phyloP scores from a whole-genome alignment of 2,113 vertebrate genomes.

The Oncorhynchus tshawytscha region DNA sequence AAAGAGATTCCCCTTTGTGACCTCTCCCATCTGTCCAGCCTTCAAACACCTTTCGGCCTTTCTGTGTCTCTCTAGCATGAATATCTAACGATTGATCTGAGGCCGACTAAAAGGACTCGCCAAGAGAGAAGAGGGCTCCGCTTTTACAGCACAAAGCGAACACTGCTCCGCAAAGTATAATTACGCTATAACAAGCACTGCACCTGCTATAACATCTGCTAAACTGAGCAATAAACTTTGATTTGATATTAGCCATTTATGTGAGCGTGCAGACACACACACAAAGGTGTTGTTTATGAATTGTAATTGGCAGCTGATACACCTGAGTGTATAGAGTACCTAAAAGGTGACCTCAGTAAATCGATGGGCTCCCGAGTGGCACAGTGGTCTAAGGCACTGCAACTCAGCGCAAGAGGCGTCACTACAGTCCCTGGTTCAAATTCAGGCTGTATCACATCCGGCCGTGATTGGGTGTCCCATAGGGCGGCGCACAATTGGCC shows the following conservation, averaged over 20 bases:
- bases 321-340: background rate
- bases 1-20: conserved; percentile 61
- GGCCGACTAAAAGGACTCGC: conserved; percentile 48
- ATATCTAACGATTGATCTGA: conserved; percentile 68
- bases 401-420: too few relatives aligned
- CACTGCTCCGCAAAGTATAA: conserved; percentile 24
- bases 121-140: conserved; percentile 36
- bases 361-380: background rate
- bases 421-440: too few relatives aligned
- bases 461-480: too few relatives aligned
- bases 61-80: conserved; percentile 40
- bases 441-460: too few relatives aligned
- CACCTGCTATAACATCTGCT: too few relatives aligned
- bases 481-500: too few relatives aligned
- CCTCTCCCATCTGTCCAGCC: conserved; percentile 32
- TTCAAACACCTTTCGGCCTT: conserved; percentile 65
- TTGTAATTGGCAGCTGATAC: background rate
- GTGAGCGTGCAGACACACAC: conserved; percentile 10
- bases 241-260: conserved; percentile 49
- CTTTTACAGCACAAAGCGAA: conserved; percentile 58
- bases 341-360: background rate
- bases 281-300: too few relatives aligned
- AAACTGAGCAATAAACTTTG: too few relatives aligned
- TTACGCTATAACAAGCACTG: too few relatives aligned
- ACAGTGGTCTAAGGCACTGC: too few relatives aligned